phyloP scores from a whole-genome alignment of 2,888 invertebrate genomes.

The Ormyrus rosae region DNA sequence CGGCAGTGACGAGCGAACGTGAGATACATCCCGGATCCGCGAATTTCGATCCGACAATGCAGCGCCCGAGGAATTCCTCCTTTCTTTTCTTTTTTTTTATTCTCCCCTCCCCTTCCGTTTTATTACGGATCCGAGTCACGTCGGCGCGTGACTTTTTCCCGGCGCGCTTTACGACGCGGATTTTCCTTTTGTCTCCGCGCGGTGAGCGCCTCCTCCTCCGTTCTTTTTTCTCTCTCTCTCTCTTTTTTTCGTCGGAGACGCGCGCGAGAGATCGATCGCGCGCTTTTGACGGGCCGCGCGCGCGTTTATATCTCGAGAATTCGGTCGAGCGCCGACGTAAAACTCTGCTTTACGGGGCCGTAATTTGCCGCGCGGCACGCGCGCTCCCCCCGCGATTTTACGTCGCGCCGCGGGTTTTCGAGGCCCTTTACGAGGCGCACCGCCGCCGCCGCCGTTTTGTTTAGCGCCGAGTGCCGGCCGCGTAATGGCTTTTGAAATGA shows the following conservation, averaged over 20 bases:
- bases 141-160: conserved; percentile 17
- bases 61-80: not conserved
- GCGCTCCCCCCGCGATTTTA: too few species aligned
- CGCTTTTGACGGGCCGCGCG: not conserved
- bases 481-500: too few species aligned
- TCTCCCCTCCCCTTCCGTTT: not conserved
- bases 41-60: conserved; percentile 38
- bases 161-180: conserved; percentile 27
- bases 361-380: too few species aligned
- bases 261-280: conserved; percentile 12
- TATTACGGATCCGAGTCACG: conserved; percentile 45
- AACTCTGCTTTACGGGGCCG: too few species aligned
- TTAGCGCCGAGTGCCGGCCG: too few species aligned
- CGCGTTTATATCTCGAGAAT: too few species aligned
- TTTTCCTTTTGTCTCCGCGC: conserved; percentile 25
- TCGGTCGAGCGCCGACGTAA: too few species aligned
- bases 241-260: not conserved
- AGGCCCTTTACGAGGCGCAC: too few species aligned
- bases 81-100: not conserved
- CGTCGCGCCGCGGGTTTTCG: too few species aligned
- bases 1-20: conserved; percentile 5
- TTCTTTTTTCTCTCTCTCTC: not conserved
- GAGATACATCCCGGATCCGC: conserved; percentile 7
- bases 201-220: not conserved
- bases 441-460: too few species aligned